Evolutionary conservation across 2,113 vertebrate genomes (phyloP), one percentile per base, ranked within the genome.

Genomic region (Epinephelus lanceolatus): DNA sequence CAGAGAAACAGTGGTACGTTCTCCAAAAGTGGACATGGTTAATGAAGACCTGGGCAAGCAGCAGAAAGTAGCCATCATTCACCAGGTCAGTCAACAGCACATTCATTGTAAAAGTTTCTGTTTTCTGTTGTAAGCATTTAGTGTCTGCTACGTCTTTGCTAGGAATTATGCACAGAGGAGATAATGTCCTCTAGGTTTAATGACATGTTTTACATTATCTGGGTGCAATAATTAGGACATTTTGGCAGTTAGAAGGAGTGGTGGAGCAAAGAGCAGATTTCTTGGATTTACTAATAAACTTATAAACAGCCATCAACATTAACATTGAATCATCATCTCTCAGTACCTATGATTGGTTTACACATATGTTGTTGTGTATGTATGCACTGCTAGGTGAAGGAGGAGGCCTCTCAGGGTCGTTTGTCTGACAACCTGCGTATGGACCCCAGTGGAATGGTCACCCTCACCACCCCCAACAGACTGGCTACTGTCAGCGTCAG

Each of bases 1-100:
- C 93, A 93, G 97, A 80, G 98, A 99, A 89, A 99, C 97, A 0
- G 96, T 99, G 86, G 95, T 98, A 2, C 97, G 97, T n/a, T 97
- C 97, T 27, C 98, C 98, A 0, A 98, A 97, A 92, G 95, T 99
- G 0, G 98, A 99, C 86, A 99, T 99, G 98, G 98, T 99, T 81
- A 99, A 99, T n/a, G 98, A 99, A 92, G 98, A 99, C 1, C 95
- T 99, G 59, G 98, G 98, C 37, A 96, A 86, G 74, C 98, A 99
- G 82, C 98, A 99, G 40, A 99, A 99, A 90, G 93, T 99, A 2
- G 97, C 97, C 0, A 95, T 99, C 63, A 98, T 98, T 84, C 98
- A 97, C 74, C 97, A 98, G 94, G 94, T 94, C 56, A 84, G 89
- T 68, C 7, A 23, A 17, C 11, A 0, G 2, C 6, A 61, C n/a